phyloP scores from a whole-genome alignment of 2,797 vertebrate species.

The Anas flavirostris region DNA sequence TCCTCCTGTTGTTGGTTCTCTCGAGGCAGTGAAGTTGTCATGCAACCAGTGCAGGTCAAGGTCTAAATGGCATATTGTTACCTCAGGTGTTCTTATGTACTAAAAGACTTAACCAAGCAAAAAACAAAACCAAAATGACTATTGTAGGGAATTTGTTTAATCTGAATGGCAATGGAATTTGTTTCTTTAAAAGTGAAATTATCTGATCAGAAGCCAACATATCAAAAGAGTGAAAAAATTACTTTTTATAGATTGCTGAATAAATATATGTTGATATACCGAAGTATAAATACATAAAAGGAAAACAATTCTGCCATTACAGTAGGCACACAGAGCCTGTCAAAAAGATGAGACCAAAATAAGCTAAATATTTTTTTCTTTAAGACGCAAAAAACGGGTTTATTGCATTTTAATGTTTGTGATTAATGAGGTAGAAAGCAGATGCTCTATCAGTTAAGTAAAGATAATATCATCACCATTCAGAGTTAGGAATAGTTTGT shows the following conservation, averaged over 20 bases:
- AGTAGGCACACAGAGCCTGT: neutral
- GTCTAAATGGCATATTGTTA: neutral
- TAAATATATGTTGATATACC: neutral
- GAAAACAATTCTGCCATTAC: neutral
- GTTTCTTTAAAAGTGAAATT: neutral
- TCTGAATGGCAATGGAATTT: neutral
- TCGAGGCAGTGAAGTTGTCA: neutral
- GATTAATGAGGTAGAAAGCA: slow-evolving; percentile 62
- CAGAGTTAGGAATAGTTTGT: slow-evolving; percentile 50
- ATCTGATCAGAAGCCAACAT: neutral
- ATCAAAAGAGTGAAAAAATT: slow-evolving; percentile 1
- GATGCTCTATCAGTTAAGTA: slow-evolving; percentile 33
- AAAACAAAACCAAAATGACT: neutral
- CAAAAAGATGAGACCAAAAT: slow-evolving; percentile 5
- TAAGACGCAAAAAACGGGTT: neutral
- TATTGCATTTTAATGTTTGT: slow-evolving; percentile 18
- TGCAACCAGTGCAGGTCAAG: neutral
- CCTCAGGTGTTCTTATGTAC: neutral
- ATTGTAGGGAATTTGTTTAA: neutral
- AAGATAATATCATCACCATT: slow-evolving; percentile 19
- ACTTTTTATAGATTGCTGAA: neutral
- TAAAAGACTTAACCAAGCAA: neutral
- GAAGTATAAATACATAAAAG: neutral
- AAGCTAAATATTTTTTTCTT: slow-evolving; percentile 38
- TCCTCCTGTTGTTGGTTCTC: neutral